A percentile compares a stretch with the other conserved stretches of the same genome.
Conservation (phyloP, 2,113 vertebrate genomes). For the Dermatemys mawii region DNA sequence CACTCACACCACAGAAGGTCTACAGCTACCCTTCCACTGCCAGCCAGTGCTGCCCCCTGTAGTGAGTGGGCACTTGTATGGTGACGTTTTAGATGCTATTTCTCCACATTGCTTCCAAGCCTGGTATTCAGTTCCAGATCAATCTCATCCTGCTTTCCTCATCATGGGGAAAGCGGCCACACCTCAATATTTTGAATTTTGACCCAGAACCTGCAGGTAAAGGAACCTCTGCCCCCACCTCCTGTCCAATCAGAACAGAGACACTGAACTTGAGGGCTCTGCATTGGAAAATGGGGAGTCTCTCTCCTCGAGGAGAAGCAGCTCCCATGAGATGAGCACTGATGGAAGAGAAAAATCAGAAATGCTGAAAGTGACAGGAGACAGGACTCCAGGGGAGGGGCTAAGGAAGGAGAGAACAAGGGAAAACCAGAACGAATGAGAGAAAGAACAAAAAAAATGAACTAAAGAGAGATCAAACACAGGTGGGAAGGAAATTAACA, state of each 20-base stretch:
- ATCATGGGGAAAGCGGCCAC: not conserved
- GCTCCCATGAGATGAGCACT: conserved; percentile 4
- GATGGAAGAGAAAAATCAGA: not conserved
- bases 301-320: conserved; percentile 5
- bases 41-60: not conserved
- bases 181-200: not conserved
- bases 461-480: not conserved
- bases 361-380: conserved; percentile 23
- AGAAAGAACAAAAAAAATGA: conserved; percentile 63
- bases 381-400: not conserved
- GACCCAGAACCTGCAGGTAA: not conserved
- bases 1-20: not conserved
- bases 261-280: not conserved
- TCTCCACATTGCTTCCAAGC: not conserved
- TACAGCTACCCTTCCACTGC: not conserved
- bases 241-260: rapidly evolving
- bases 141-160: not conserved
- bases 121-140: not conserved
- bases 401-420: not conserved
- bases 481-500: conserved; percentile 66
- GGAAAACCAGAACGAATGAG: conserved; percentile 11
- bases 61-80: rapidly evolving
- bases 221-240: not conserved
- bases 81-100: not conserved
- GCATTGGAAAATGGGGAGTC: not conserved